A percentile compares a stretch with the other conserved stretches of the same genome.
Evolutionary conservation across 35 echinoderm and acorn worm genomes (phyloP).

Genomic region (Strongylocentrotus purpuratus): DNA sequence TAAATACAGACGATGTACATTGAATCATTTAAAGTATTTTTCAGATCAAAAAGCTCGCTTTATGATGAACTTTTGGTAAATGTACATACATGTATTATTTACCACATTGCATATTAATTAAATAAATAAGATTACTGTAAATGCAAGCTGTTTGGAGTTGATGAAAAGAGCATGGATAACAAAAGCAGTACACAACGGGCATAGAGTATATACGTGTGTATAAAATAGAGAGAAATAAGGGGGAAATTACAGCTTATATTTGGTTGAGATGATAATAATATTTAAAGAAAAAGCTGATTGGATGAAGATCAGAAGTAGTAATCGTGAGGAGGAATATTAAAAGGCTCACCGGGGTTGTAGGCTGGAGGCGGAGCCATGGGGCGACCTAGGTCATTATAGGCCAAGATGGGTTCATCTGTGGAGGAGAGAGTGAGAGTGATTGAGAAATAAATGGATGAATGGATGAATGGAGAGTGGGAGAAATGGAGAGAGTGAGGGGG

Average conservation of each 20-base stretch:
- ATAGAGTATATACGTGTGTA: not conserved
- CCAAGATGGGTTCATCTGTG: slow-evolving; percentile 59
- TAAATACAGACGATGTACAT: not conserved
- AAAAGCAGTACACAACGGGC: not conserved
- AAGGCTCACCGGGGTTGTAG: slow-evolving; percentile 75
- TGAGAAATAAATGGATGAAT: not conserved
- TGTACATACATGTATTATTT: too few species aligned
- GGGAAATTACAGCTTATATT: not conserved
- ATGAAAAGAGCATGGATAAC: not conserved
- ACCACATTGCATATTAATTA: not conserved
- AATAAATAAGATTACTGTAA: not conserved
- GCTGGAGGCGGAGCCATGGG: slow-evolving; percentile 71
- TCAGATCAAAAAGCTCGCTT: not conserved
- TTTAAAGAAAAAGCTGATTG: not conserved
- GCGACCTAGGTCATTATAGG: slow-evolving; percentile 66
- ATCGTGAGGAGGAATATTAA: slow-evolving; percentile 74
- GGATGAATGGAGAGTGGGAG: not conserved
- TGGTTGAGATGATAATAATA: not conserved
- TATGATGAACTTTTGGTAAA: not conserved
- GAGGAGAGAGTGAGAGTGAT: not conserved
- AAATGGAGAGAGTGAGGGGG: not conserved
- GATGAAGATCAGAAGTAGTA: slow-evolving; percentile 63
- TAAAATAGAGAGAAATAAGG: not conserved
- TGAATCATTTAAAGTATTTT: not conserved
- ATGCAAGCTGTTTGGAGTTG: not conserved